These are phyloP conservation scores for Teleogryllus oceanicus DNA, from an alignment of 2,888 invertebrate species.

Conservation along the genomic window DNA sequence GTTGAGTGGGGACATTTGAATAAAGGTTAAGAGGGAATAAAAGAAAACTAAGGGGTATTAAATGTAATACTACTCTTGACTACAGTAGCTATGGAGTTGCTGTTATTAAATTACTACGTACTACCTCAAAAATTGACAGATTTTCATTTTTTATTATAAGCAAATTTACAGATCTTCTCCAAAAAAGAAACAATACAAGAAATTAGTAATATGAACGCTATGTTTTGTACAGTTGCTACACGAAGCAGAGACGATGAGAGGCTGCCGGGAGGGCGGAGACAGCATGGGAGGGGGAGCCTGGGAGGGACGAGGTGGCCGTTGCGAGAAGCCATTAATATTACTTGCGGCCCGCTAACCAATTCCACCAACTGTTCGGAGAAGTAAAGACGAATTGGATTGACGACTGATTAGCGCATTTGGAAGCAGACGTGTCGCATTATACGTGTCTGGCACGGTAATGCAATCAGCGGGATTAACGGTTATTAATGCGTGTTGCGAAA, in stretches of 20 bases:
- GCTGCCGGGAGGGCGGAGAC: background rate
- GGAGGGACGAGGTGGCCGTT: background rate
- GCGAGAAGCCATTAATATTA: constrained; percentile 8
- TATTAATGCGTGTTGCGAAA: constrained; percentile 18
- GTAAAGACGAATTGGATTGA: background rate
- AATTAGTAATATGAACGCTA: no score
- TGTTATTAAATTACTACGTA: no score
- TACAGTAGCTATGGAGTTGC: no score
- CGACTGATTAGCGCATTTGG: constrained; percentile 18
- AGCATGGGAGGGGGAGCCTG: background rate
- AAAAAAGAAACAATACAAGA: no score
- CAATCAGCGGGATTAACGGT: constrained; percentile 18
- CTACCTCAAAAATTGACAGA: no score
- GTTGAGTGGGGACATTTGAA: no score
- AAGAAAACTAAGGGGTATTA: no score
- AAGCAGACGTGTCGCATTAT: constrained; percentile 4
- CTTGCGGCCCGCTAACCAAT: constrained; percentile 8
- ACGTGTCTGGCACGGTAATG: background rate
- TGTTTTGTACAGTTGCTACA: no score
- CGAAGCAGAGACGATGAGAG: background rate
- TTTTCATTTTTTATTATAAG: no score
- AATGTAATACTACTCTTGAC: no score
- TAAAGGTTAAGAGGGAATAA: no score
- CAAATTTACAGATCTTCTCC: no score
- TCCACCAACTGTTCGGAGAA: background rate